Evolutionary conservation across 1,140 invertebrate genomes (phyloP).

Genomic region (Pantala flavescens): DNA sequence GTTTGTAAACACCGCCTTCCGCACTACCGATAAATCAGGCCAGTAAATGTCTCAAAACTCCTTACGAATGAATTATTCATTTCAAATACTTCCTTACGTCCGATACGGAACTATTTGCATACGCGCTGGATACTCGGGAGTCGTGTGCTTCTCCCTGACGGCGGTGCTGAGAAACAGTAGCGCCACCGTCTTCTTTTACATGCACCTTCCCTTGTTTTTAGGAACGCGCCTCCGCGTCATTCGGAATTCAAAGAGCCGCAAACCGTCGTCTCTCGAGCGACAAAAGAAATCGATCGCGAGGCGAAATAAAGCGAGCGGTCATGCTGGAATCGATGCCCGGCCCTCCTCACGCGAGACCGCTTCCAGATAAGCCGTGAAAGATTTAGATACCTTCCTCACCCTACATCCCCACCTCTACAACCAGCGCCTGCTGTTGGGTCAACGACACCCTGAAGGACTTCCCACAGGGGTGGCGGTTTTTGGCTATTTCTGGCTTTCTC

Average conservation of each 20-base stretch:
- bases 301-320: background rate
- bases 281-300: background rate
- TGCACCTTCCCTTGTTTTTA: too few relatives aligned
- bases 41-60: too few relatives aligned
- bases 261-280: background rate
- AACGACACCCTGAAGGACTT: background rate
- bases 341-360: background rate
- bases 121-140: too few relatives aligned
- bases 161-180: too few relatives aligned
- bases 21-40: too few relatives aligned
- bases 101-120: too few relatives aligned
- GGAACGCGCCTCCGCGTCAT: too few relatives aligned
- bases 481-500: background rate
- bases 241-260: background rate
- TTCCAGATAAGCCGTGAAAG: background rate
- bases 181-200: too few relatives aligned
- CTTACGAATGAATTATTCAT: too few relatives aligned
- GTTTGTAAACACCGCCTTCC: too few relatives aligned
- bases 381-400: constrained; percentile 5
- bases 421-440: background rate
- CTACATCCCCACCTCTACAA: background rate
- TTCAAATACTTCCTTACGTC: too few relatives aligned
- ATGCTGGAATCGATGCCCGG: background rate
- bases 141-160: too few relatives aligned
- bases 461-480: background rate